Evolutionary conservation across 2,113 vertebrate species (phyloP), one percentile per base, ranked within the genome.

Genomic region (Apistogramma diplotaenia): DNA sequence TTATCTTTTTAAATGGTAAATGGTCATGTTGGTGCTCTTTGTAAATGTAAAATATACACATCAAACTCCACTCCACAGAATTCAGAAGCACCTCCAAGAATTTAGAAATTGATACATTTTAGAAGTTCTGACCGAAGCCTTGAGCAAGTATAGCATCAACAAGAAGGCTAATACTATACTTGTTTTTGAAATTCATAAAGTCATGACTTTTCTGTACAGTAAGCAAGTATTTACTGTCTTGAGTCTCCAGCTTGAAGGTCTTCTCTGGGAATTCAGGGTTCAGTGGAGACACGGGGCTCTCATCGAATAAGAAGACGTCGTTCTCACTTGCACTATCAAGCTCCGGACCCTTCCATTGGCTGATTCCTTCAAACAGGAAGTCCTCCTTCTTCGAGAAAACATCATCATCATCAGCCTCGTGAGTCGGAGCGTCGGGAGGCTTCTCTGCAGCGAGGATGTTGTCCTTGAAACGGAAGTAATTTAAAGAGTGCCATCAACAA

Each of bases 381-480:
- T 92, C 90, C 0, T 95, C 89, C 7, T 94, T 95, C 71, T 90
- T 91, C 56, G 89, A 76, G 72, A 91, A 93, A 6, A 82, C 23
- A 2, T 93, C 37, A 2, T 73, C 51, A 53, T 10, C 73, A 10
- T 82, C 85, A 2, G 58, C 25, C 57, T 94, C 95, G 3, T 91
- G 89, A n/a, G 8, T 81, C 2, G 93, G 92, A 56, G 90, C 81
- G 3, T 94, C 92, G 0, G 94, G 94, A 67, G 94, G 94, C 25
- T 91, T 95, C 86, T 95, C 95, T 12, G 94, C 92, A 2, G 90
- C 93, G 1, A 95, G 91, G 19, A 95, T 13, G 4, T 94, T 94
- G 7, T 93, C 95, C 95, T 96, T 81, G 53, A 9, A 73, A 78
- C 13, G 61, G 27, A 49, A 40, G 11, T 4, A 1, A 40, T 13